Conservation (phyloP, 2,797 vertebrate species). For the Argya squamiceps region DNA sequence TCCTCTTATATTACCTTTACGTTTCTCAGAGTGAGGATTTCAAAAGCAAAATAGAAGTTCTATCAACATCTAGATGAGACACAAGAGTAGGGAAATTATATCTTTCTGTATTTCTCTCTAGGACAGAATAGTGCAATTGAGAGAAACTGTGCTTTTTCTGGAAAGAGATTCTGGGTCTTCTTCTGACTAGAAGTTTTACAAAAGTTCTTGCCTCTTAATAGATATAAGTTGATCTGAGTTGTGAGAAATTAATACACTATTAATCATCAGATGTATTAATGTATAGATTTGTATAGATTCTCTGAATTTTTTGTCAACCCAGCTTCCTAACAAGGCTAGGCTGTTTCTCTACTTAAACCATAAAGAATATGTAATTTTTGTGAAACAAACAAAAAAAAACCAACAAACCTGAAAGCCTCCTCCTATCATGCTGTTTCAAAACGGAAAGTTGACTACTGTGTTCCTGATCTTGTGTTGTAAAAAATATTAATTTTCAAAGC, state of each 20-base stretch:
- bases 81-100: background rate
- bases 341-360: background rate
- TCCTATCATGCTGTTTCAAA: background rate
- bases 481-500: background rate
- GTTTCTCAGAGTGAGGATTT: background rate
- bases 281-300: background rate
- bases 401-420: background rate
- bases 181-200: background rate
- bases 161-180: background rate
- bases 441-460: background rate
- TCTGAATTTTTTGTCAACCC: background rate
- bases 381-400: background rate
- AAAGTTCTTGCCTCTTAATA: background rate
- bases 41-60: background rate
- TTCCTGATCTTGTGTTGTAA: background rate
- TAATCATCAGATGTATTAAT: background rate
- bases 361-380: background rate
- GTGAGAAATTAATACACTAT: background rate
- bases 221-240: background rate
- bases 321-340: background rate
- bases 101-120: background rate
- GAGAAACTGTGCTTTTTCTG: background rate
- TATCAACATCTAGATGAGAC: background rate
- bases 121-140: background rate
- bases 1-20: background rate